phyloP scores from a whole-genome alignment of 2,888 invertebrate genomes.

The Drosophila peninsularis region DNA sequence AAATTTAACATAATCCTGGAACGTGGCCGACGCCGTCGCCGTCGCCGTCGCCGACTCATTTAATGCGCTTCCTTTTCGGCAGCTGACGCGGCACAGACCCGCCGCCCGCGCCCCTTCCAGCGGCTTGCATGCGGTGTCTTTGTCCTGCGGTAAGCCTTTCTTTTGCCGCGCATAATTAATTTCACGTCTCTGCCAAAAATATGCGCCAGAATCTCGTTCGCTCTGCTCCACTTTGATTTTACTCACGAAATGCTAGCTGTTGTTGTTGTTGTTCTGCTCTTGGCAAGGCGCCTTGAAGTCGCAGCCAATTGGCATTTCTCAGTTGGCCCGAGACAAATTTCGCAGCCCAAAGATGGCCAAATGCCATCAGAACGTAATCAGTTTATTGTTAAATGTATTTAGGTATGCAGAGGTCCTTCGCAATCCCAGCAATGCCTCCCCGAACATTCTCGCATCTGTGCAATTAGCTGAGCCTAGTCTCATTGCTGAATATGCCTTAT shows the following conservation, averaged over 20 bases:
- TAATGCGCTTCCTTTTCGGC: conserved; percentile 53
- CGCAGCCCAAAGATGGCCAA: conserved; percentile 19
- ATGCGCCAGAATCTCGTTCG: conserved; percentile 64
- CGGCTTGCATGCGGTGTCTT: conserved; percentile 52
- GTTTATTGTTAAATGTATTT: conserved; percentile 18
- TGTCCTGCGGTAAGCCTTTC: conserved; percentile 65
- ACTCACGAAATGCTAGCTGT: conserved; percentile 6
- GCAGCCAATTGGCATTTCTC: conserved; percentile 49
- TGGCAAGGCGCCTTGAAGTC: conserved; percentile 42
- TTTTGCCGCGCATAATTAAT: conserved; percentile 73
- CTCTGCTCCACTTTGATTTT: conserved; percentile 54
- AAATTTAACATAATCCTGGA: conserved; percentile 78
- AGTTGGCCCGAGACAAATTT: conserved; percentile 44
- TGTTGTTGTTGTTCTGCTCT: conserved; percentile 30
- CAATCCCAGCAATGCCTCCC: background rate
- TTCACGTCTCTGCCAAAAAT: conserved; percentile 78
- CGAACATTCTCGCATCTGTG: background rate
- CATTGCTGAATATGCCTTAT: background rate
- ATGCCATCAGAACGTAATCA: conserved; percentile 36
- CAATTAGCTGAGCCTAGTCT: background rate
- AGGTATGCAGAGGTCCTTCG: conserved; percentile 3
- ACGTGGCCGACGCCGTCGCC: conserved; percentile 40
- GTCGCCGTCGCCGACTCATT: conserved; percentile 38
- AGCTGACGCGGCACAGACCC: conserved; percentile 50
- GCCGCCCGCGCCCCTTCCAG: background rate